Evolutionary conservation across 2,113 vertebrate species (phyloP), one percentile per base, ranked within the genome.

Genomic region (Austrofundulus limnaeus): DNA sequence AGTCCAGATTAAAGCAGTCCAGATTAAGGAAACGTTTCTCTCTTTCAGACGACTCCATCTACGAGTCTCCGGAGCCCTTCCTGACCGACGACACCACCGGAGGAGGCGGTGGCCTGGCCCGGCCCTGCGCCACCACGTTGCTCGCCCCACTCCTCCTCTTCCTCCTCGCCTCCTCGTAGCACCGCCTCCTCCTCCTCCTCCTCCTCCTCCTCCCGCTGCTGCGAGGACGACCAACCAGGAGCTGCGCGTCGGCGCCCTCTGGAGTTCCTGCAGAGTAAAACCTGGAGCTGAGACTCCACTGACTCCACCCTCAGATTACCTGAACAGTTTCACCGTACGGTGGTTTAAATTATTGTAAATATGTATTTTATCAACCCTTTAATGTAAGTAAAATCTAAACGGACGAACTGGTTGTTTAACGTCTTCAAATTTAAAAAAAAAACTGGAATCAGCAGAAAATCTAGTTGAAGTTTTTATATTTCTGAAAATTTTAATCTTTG

Each of bases 71-170:
- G 0, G 96, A 97, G 84, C 96, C 96, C 6, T 96, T 98, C 85
- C 94, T 98, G 91, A 98, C 96, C 46, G 96, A 96, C 73, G 95
- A 98, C 89, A 95, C 93, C 87, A 94, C 94, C 1, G 95, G 94
- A 4, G 85, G 93, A 78, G 87, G 92, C 83, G 70, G 81, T 82
- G 69, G 81, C 59, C 63, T 90, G n/a, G 52, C 74, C 20, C 49
- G 64, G 34, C 85, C 90, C 11, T 46, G 84, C 42, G 47, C 81
- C 34, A 53, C 72, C 34, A 55, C 72, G 49, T 72, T 89, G 55
- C 74, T 91, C 51, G 11, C 16, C 34, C 31, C 79, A 24, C 69
- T 85, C 11, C 58, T 77, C 62, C 1, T 79, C 49, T 75, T 91
- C 60, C 61, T 88, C 62, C 57, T 88, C 76, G 70, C 54, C 64